A percentile compares a stretch with the other conserved stretches of the same genome.
Conservation (phyloP, 1,140 invertebrate genomes). For the Hyles euphorbiae region DNA sequence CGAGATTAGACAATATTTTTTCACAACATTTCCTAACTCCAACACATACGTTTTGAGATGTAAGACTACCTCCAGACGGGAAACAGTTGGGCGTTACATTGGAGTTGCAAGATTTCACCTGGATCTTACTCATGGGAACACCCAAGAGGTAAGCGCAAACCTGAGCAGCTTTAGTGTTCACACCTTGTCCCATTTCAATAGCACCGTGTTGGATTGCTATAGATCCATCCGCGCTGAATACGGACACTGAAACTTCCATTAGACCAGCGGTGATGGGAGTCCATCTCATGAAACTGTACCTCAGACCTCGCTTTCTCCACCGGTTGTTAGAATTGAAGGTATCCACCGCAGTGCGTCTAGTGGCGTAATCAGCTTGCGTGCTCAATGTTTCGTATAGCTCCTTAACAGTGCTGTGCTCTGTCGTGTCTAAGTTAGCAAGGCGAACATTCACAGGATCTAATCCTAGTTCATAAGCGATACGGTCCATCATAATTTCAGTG, state of each 20-base stretch:
- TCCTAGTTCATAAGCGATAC: slow-evolving; percentile 79
- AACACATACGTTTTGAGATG: slow-evolving; percentile 25
- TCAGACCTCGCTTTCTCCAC: slow-evolving; percentile 85
- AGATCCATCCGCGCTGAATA: slow-evolving; percentile 85
- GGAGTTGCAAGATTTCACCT: slow-evolving; percentile 79
- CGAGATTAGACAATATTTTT: slow-evolving; percentile 75
- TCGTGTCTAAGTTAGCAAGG: slow-evolving; percentile 66
- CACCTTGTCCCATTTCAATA: slow-evolving; percentile 90
- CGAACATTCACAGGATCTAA: slow-evolving; percentile 82
- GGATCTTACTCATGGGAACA: slow-evolving; percentile 80
- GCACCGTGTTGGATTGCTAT: slow-evolving; percentile 85
- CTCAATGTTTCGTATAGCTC: slow-evolving; percentile 1
- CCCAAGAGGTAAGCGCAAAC: slow-evolving; percentile 82
- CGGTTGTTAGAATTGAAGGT: slow-evolving; percentile 82
- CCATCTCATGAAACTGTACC: slow-evolving; percentile 80
- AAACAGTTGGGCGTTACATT: slow-evolving; percentile 77
- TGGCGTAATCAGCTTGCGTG: slow-evolving; percentile 40
- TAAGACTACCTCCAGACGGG: slow-evolving; percentile 75
- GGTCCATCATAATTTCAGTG: slow-evolving; percentile 86
- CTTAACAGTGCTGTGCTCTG: not conserved
- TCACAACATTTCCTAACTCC: slow-evolving; percentile 80
- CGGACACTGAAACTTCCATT: slow-evolving; percentile 78
- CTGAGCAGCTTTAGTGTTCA: slow-evolving; percentile 85
- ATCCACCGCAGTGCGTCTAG: slow-evolving; percentile 62
- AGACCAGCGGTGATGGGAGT: slow-evolving; percentile 41